A percentile compares a stretch with the other conserved stretches of the same genome.
These are phyloP conservation scores for Aplysina aerophoba DNA, from an alignment of 37 sponge, comb jelly and placozoan species.

Conservation along the genomic window DNA sequence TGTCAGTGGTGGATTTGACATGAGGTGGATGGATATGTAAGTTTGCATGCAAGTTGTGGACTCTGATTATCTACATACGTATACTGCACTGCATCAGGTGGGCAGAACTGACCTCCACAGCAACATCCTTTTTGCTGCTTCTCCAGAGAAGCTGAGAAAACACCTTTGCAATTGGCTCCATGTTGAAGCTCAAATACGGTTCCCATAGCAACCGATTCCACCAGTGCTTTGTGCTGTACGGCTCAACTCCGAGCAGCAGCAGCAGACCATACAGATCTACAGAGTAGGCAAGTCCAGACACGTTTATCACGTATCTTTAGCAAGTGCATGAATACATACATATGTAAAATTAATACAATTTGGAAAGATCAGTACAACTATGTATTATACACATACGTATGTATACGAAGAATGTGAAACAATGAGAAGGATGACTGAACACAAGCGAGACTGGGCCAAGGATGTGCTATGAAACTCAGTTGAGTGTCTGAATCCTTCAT, in stretches of 20 bases:
- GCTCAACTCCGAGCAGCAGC: constrained; percentile 69
- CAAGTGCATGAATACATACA: background rate
- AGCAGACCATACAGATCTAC: constrained; percentile 87
- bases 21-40: background rate
- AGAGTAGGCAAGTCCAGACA: background rate
- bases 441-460: too few species aligned
- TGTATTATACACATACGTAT: constrained; percentile 4
- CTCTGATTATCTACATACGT: too few species aligned
- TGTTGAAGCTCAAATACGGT: constrained; percentile 46
- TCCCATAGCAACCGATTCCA: constrained; percentile 54
- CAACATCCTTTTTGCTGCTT: constrained; percentile 75
- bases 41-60: too few species aligned
- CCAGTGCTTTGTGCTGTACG: constrained; percentile 49
- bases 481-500: too few species aligned
- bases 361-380: too few species aligned
- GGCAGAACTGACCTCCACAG: constrained; percentile 55
- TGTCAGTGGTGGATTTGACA: background rate
- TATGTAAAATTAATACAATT: too few species aligned
- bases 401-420: background rate
- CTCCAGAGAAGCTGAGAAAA: constrained; percentile 78
- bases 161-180: constrained; percentile 49
- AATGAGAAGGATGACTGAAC: too few species aligned
- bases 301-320: too few species aligned
- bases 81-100: background rate
- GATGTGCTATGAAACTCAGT: too few species aligned